Conservation (phyloP, 2,113 vertebrate species). For the Odocoileus hemionus region DNA sequence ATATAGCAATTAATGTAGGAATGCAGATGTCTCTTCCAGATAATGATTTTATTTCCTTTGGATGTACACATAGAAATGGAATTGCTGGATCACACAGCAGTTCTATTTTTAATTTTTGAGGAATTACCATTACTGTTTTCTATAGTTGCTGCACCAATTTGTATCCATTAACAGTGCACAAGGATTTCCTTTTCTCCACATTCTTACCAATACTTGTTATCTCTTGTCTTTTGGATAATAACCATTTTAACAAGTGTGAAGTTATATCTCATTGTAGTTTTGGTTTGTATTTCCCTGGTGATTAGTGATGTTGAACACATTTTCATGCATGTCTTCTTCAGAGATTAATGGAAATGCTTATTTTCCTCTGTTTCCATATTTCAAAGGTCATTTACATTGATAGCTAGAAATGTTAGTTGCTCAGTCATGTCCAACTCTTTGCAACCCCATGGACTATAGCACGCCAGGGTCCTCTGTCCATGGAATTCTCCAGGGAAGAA, state of each 20-base stretch:
- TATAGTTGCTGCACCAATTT: not conserved
- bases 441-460: not conserved
- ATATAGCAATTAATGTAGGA: not conserved
- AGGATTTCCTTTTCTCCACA: not conserved
- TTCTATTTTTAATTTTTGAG: not conserved
- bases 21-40: not conserved
- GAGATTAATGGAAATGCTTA: not conserved
- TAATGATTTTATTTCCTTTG: not conserved
- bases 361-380: not conserved
- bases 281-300: not conserved
- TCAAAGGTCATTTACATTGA: not conserved
- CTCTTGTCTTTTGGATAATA: not conserved
- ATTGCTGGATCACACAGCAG: not conserved
- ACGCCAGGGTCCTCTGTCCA: not conserved
- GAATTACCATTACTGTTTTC: not conserved
- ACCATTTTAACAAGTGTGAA: not conserved
- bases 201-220: not conserved
- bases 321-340: not conserved
- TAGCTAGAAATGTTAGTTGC: not conserved
- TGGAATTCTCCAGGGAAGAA: not conserved
- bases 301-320: not conserved
- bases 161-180: not conserved
- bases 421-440: not conserved
- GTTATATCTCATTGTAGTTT: not conserved
- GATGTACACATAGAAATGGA: not conserved